These are phyloP conservation scores for Portunus trituberculatus DNA, from an alignment of 1,140 invertebrate genomes.

Conservation along the genomic window DNA sequence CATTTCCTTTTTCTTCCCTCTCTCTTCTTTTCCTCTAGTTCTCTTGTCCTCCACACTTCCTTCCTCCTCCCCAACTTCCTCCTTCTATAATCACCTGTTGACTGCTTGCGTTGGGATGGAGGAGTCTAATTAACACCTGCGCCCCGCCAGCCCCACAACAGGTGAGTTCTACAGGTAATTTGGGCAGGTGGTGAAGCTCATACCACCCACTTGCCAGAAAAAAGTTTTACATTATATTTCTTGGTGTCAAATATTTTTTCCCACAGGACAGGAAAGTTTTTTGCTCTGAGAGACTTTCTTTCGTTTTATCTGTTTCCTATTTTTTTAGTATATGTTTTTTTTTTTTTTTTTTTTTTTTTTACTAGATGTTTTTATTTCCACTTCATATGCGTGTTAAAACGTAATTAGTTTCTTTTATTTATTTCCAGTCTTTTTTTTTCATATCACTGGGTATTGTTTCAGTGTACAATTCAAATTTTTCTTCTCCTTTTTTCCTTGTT, in stretches of 20 bases:
- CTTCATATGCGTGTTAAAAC: too few relatives aligned
- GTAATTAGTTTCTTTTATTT: too few relatives aligned
- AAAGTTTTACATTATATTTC: slow-evolving; percentile 25
- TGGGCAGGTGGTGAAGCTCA: not conserved
- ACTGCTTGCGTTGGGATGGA: not conserved
- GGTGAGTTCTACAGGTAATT: slow-evolving; percentile 22
- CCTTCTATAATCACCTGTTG: not conserved
- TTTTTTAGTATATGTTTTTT: not conserved
- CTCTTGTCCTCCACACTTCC: not conserved
- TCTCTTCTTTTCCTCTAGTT: not conserved
- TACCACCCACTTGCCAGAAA: not conserved
- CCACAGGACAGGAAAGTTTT: not conserved
- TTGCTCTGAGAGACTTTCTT: not conserved
- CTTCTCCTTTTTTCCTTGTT: not conserved
- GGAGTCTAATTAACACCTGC: slow-evolving; percentile 17
- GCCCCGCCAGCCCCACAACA: not conserved
- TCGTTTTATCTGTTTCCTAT: not conserved
- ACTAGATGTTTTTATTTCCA: too few relatives aligned
- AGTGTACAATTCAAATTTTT: too few relatives aligned
- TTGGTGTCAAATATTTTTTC: not conserved
- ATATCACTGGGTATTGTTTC: too few relatives aligned
- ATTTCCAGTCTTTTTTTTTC: too few relatives aligned
- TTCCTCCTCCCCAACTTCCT: not conserved
- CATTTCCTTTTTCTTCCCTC: too few relatives aligned
- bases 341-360: not conserved